Evolutionary conservation across 2,113 vertebrate species (phyloP).

Genomic region (Hydrochoerus hydrochaeris): DNA sequence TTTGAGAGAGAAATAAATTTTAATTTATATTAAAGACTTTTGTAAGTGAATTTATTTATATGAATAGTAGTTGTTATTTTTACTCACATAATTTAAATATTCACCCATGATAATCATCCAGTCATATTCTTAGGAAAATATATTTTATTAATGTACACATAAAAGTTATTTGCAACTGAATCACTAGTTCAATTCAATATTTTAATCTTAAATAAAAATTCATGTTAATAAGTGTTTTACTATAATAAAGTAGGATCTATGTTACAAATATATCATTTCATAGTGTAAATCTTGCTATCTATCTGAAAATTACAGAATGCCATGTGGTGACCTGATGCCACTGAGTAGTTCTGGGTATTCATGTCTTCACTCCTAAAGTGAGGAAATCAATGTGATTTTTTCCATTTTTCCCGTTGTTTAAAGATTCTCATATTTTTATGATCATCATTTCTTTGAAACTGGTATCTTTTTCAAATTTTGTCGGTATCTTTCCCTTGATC

Average conservation of each 20-base stretch:
- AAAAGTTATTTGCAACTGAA: background rate
- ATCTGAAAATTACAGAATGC: background rate
- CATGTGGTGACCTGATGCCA: background rate
- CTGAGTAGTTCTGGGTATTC: background rate
- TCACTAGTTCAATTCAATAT: background rate
- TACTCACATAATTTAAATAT: background rate
- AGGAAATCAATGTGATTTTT: background rate
- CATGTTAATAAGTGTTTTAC: background rate
- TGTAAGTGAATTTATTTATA: background rate
- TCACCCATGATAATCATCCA: background rate
- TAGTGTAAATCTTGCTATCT: background rate
- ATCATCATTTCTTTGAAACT: background rate
- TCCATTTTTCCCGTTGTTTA: background rate
- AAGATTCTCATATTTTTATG: background rate
- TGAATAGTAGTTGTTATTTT: background rate
- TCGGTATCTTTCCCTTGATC: background rate
- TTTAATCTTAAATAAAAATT: background rate
- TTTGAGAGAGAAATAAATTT: background rate
- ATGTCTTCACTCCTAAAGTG: background rate
- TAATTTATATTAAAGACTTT: background rate
- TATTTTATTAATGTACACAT: background rate
- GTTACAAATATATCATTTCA: slow-evolving; percentile 22
- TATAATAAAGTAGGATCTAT: background rate
- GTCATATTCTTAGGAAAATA: background rate
- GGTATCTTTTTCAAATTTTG: background rate